Evolutionary conservation across 2,797 vertebrate species (phyloP).

Genomic region (Parauchenoglanis punctatus): DNA sequence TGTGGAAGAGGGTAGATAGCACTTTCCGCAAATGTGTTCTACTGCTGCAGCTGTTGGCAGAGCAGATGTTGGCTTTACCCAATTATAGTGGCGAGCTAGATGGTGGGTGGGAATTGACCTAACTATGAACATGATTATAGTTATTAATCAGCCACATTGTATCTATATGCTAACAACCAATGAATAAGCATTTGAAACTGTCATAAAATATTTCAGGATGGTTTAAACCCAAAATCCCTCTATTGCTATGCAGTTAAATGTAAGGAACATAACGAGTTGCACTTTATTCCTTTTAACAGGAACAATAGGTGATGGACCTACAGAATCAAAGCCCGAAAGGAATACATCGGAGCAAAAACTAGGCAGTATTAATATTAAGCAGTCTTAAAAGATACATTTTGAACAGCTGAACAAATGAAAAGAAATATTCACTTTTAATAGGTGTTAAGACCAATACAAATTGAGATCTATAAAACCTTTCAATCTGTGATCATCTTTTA

Average conservation of each 20-base stretch:
- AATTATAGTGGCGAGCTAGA: not conserved
- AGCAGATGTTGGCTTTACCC: not conserved
- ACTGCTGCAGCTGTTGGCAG: not conserved
- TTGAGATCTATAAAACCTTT: slow-evolving; percentile 12
- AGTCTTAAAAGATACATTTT: slow-evolving; percentile 17
- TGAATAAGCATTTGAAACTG: not conserved
- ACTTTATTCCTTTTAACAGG: not conserved
- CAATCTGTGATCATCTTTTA: not conserved
- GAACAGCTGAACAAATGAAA: not conserved
- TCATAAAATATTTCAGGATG: not conserved
- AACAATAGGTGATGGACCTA: not conserved
- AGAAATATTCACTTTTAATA: not conserved
- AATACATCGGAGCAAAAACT: not conserved
- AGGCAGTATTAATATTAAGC: not conserved
- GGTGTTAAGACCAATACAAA: not conserved
- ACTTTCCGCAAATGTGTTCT: not conserved
- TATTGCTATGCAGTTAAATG: not conserved
- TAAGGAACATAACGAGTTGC: not conserved
- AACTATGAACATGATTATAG: not conserved
- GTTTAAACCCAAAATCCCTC: not conserved
- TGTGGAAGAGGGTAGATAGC: not conserved
- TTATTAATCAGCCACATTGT: not conserved
- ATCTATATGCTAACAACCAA: not conserved
- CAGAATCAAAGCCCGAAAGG: not conserved
- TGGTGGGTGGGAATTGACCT: not conserved